Evolutionary conservation across 1,140 invertebrate species (phyloP).

Genomic region (Drosophila rhopaloa): DNA sequence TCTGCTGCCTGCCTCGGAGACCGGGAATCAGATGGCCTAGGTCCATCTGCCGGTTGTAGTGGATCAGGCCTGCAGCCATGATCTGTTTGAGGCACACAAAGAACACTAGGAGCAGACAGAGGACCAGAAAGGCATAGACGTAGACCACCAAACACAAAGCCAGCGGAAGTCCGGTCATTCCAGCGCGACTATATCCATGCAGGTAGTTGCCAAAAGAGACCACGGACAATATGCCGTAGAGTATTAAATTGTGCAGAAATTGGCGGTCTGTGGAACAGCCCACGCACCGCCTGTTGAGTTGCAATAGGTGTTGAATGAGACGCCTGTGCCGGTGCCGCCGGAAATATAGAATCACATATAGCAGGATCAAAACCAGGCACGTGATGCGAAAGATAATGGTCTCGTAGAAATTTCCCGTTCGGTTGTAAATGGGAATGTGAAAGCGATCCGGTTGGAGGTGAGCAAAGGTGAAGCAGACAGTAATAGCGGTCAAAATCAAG

Average conservation of each 20-base stretch:
- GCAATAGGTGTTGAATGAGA: slow-evolving; percentile 41
- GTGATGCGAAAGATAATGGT: slow-evolving; percentile 39
- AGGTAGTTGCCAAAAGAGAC: slow-evolving; percentile 32
- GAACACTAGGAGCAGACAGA: slow-evolving; percentile 57
- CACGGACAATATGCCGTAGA: slow-evolving; percentile 28
- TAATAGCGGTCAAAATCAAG: background rate
- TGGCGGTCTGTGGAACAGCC: background rate
- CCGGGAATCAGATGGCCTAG: background rate
- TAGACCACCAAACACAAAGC: slow-evolving; percentile 37
- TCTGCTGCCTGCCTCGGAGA: slow-evolving; percentile 27
- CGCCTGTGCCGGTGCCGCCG: slow-evolving; percentile 38
- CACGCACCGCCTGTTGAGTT: slow-evolving; percentile 26
- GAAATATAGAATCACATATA: slow-evolving; percentile 48
- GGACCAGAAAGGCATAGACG: slow-evolving; percentile 40
- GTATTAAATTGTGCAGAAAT: slow-evolving; percentile 38
- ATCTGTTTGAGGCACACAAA: slow-evolving; percentile 66
- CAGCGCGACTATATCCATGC: slow-evolving; percentile 23
- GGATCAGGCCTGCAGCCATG: slow-evolving; percentile 32
- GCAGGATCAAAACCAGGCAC: slow-evolving; percentile 40
- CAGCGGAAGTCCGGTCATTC: background rate
- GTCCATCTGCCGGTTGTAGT: slow-evolving; percentile 37
- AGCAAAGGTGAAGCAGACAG: slow-evolving; percentile 30
- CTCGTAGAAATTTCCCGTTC: slow-evolving; percentile 65
- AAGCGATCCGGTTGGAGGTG: slow-evolving; percentile 36
- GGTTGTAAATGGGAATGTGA: slow-evolving; percentile 39